Evolutionary conservation across 2,888 invertebrate species (phyloP).

Genomic region (Neoitamus cyanurus): DNA sequence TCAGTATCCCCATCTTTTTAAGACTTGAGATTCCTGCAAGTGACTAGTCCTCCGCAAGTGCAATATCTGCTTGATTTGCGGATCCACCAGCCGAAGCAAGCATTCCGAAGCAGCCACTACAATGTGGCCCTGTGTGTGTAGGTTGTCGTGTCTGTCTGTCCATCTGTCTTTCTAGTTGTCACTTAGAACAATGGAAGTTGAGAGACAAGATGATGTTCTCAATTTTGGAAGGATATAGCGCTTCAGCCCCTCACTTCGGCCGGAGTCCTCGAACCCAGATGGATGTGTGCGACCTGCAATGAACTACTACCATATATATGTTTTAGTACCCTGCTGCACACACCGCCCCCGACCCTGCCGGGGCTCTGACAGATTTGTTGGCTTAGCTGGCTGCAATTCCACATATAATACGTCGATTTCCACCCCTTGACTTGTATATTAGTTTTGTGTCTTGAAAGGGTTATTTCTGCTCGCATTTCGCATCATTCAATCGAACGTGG

Average conservation of each 20-base stretch:
- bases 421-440: constrained; percentile 44
- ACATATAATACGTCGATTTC: constrained; percentile 39
- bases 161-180: constrained; percentile 53
- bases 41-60: background rate
- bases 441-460: constrained; percentile 43
- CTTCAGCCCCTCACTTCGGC: background rate
- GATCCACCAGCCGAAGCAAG: background rate
- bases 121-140: background rate
- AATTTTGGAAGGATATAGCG: constrained; percentile 48
- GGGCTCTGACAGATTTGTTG: constrained; percentile 29
- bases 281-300: constrained; percentile 8
- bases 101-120: background rate
- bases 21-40: background rate
- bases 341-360: background rate
- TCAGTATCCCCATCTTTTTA: background rate
- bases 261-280: background rate
- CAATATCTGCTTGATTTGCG: constrained; percentile 1
- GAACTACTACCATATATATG: background rate
- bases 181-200: constrained; percentile 53
- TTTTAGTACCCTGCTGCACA: background rate
- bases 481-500: constrained; percentile 41
- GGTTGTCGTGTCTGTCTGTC: constrained; percentile 53
- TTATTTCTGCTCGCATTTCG: constrained; percentile 44
- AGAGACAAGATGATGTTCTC: constrained; percentile 53
- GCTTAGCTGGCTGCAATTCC: constrained; percentile 29